These are phyloP conservation scores for Aphis gossypii DNA, from an alignment of 1,140 invertebrate species.

Conservation along the genomic window DNA sequence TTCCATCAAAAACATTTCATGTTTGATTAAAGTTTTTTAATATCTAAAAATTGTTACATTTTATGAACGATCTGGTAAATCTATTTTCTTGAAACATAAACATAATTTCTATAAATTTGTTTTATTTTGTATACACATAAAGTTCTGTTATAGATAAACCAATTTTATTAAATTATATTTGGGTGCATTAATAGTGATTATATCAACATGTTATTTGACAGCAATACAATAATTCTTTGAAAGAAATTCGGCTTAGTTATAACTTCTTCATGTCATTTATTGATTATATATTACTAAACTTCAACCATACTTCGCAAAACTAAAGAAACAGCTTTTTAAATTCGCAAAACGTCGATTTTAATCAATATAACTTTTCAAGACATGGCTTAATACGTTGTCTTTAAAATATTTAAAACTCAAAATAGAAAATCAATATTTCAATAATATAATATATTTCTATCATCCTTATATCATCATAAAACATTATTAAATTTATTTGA, in stretches of 20 bases:
- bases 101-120: background rate
- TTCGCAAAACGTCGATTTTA: background rate
- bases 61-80: background rate
- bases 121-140: background rate
- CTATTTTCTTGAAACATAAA: background rate
- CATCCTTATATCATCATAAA: background rate
- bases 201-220: background rate
- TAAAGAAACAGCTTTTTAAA: background rate
- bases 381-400: background rate
- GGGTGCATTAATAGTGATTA: background rate
- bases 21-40: background rate
- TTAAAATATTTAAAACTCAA: background rate
- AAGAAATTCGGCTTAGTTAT: background rate
- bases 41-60: background rate
- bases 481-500: slow-evolving; percentile 1
- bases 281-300: background rate
- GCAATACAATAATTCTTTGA: background rate
- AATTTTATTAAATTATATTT: background rate
- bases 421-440: background rate
- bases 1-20: background rate
- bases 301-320: background rate
- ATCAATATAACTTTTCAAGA: slow-evolving; percentile 18
- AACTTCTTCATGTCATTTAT: background rate
- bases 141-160: background rate
- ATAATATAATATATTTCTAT: background rate